phyloP scores from a whole-genome alignment of 2,113 vertebrate species.

The Rattus norvegicus region DNA sequence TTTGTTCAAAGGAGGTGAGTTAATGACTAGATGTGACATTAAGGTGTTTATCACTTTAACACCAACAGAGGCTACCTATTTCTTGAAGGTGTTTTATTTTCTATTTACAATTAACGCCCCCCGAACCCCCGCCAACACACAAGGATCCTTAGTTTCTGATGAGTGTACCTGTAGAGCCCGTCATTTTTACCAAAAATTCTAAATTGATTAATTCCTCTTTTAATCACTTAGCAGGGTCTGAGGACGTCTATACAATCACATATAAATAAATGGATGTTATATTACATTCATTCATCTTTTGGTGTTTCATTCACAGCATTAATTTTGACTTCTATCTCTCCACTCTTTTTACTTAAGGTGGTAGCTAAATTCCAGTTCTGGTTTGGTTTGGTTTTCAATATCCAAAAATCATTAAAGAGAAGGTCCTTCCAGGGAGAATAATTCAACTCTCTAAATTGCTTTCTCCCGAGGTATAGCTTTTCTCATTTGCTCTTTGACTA shows the following conservation, averaged over 20 bases:
- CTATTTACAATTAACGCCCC: not conserved
- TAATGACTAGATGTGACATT: conserved; percentile 6
- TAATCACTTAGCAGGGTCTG: not conserved
- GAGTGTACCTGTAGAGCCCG: not conserved
- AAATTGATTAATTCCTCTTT: conserved; percentile 32
- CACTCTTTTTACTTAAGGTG: not conserved
- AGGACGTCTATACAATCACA: not conserved
- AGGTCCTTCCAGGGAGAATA: not conserved
- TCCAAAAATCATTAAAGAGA: not conserved
- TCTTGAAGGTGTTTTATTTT: not conserved
- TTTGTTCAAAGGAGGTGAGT: conserved; percentile 40
- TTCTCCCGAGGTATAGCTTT: not conserved
- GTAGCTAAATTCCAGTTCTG: not conserved
- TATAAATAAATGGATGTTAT: not conserved
- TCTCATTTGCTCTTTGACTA: not conserved
- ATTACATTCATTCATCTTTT: not conserved
- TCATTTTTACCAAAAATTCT: not conserved
- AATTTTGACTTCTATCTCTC: not conserved
- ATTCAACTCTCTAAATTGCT: not conserved
- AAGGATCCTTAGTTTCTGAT: conserved; percentile 7
- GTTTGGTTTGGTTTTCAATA: not conserved
- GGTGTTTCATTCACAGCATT: not conserved
- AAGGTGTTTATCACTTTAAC: not conserved
- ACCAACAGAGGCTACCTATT: conserved; percentile 9
- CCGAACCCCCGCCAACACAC: not conserved